A percentile compares a stretch with the other conserved stretches of the same genome.
These are phyloP conservation scores for Acanthochromis polyacanthus DNA, from an alignment of 2,113 vertebrate species.

Conservation along the genomic window DNA sequence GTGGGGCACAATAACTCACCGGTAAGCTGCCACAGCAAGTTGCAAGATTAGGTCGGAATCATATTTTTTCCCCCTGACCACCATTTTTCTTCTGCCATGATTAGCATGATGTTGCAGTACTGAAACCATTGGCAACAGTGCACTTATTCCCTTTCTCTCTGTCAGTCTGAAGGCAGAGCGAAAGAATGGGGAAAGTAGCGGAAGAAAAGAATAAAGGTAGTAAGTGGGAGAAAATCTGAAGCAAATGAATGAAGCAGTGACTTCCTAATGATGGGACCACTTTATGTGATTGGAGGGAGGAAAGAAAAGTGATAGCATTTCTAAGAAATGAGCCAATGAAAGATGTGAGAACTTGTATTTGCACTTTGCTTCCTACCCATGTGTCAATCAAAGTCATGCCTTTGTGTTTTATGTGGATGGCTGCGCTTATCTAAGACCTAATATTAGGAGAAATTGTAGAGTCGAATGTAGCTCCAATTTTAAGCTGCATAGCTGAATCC, in stretches of 20 bases:
- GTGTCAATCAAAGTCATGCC: constrained; percentile 54
- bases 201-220: constrained; percentile 42
- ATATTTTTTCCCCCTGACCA: constrained; percentile 58
- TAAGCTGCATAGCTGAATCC: neutral
- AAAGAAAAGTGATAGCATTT: constrained; percentile 52
- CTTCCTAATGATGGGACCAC: constrained; percentile 65
- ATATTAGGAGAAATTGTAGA: constrained; percentile 25
- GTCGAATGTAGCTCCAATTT: constrained; percentile 27
- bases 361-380: constrained; percentile 40
- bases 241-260: constrained; percentile 69
- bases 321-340: constrained; percentile 43
- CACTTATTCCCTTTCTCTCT: constrained; percentile 70
- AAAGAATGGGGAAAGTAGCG: constrained; percentile 38
- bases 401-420: constrained; percentile 57
- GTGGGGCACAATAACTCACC: constrained; percentile 78
- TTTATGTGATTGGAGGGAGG: constrained; percentile 71
- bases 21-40: constrained; percentile 72
- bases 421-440: constrained; percentile 38
- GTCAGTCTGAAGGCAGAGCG: constrained; percentile 53
- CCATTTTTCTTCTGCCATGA: constrained; percentile 77
- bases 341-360: constrained; percentile 50
- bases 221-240: constrained; percentile 39
- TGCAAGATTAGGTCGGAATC: constrained; percentile 79
- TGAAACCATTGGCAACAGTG: constrained; percentile 67
- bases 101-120: constrained; percentile 78